Evolutionary conservation across 2,113 vertebrate genomes (phyloP).

Genomic region (Nothocercus nigrocapillus): DNA sequence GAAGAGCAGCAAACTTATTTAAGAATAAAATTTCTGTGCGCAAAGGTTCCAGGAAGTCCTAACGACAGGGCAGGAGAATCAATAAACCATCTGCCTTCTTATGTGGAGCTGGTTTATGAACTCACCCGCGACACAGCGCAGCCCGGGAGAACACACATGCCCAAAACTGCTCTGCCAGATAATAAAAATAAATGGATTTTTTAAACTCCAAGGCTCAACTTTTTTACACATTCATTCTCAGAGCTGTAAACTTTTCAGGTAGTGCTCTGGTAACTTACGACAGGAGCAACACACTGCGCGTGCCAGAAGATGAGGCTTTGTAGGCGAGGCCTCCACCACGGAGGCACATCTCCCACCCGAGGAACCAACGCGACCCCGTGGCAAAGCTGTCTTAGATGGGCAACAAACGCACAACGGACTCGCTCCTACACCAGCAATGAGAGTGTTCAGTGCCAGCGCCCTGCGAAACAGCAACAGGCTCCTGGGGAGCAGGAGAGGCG

Average conservation of each 20-base stretch:
- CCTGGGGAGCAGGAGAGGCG: neutral
- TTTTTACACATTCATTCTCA: neutral
- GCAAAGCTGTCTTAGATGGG: neutral
- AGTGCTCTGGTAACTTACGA: rapidly evolving
- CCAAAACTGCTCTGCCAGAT: neutral
- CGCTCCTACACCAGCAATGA: rapidly evolving
- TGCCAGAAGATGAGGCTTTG: neutral
- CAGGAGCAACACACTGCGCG: neutral
- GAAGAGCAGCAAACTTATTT: neutral
- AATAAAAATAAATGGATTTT: constrained; percentile 52
- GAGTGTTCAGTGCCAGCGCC: neutral
- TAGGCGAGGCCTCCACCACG: neutral
- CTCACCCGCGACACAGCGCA: neutral
- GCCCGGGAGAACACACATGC: neutral
- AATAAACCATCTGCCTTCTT: neutral
- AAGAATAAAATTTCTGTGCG: neutral
- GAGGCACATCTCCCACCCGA: rapidly evolving
- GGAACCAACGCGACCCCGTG: neutral
- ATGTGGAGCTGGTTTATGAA: neutral
- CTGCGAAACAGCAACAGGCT: neutral
- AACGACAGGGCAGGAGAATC: neutral
- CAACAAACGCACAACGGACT: neutral
- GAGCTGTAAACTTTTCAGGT: neutral
- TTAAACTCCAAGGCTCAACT: neutral
- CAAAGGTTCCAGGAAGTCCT: neutral